Conservation (phyloP, 2,888 invertebrate species). For the Metallyticus violacea region DNA sequence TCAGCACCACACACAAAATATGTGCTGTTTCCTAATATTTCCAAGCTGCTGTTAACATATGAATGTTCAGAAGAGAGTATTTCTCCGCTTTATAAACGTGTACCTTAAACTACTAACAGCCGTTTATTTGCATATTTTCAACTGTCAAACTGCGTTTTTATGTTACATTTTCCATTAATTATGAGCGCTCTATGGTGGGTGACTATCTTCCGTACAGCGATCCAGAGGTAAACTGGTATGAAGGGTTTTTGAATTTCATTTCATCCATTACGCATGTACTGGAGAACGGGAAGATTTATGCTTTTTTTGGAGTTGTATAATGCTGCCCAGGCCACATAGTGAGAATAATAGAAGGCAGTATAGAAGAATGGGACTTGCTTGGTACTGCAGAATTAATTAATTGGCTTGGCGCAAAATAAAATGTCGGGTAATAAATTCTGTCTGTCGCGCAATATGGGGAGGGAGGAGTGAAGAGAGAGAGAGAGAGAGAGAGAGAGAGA, state of each 20-base stretch:
- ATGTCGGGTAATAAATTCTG: conserved; percentile 26
- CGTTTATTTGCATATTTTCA: too few species aligned
- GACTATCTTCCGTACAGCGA: background rate
- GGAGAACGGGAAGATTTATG: conserved; percentile 12
- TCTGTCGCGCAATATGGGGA: conserved; percentile 20
- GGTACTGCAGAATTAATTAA: conserved; percentile 27
- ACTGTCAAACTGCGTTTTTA: too few species aligned
- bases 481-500: background rate
- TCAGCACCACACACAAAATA: too few species aligned
- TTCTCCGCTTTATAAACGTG: too few species aligned
- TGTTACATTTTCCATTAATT: background rate
- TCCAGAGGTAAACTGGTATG: background rate
- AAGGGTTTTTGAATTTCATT: background rate
- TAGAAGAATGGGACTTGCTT: background rate
- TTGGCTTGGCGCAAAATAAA: conserved; percentile 27
- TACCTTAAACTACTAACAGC: too few species aligned
- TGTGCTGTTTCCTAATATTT: too few species aligned
- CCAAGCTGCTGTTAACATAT: too few species aligned
- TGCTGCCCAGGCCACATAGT: conserved; percentile 1
- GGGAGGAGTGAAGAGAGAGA: background rate
- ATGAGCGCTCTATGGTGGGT: background rate
- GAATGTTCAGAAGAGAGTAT: too few species aligned
- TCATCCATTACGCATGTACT: background rate
- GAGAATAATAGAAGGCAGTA: conserved; percentile 24
- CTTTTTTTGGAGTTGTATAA: conserved; percentile 18